Conservation (phyloP, 2,113 vertebrate species). For the Seriola rivoliana region DNA sequence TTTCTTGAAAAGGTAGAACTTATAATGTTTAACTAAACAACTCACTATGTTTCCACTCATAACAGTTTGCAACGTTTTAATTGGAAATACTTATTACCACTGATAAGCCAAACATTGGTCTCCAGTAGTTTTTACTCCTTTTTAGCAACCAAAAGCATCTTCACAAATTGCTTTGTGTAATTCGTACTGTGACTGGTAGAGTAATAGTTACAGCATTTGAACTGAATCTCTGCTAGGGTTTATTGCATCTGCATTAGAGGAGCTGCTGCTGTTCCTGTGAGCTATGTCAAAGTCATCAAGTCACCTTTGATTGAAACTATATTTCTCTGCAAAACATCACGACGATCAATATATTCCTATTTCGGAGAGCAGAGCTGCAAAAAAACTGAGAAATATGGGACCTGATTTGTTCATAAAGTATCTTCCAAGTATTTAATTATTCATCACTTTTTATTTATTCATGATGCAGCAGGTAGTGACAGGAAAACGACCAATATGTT, state of each 20-base stretch:
- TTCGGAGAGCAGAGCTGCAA: not conserved
- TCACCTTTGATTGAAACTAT: not conserved
- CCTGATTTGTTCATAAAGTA: conserved; percentile 34
- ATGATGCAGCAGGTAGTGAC: conserved; percentile 33
- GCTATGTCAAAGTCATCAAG: not conserved
- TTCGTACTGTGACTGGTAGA: not conserved
- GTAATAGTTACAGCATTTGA: conserved; percentile 20
- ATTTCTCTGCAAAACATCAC: not conserved
- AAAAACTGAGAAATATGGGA: conserved; percentile 22
- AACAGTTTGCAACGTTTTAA: conserved; percentile 16
- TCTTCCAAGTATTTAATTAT: conserved; percentile 53
- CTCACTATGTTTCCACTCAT: not conserved
- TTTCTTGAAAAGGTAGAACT: not conserved
- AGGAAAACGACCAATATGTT: conserved; percentile 30
- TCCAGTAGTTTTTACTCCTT: not conserved
- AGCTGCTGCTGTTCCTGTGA: not conserved
- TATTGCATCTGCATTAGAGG: not conserved
- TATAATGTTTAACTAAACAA: no score
- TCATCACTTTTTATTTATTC: conserved; percentile 60
- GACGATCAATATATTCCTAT: not conserved
- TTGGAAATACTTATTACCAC: conserved; percentile 13
- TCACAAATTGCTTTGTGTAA: conserved; percentile 24
- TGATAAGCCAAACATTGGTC: conserved; percentile 2
- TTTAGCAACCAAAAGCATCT: conserved; percentile 4
- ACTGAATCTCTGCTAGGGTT: not conserved